Conservation (phyloP, 2,113 vertebrate genomes). For the Isurus oxyrinchus region DNA sequence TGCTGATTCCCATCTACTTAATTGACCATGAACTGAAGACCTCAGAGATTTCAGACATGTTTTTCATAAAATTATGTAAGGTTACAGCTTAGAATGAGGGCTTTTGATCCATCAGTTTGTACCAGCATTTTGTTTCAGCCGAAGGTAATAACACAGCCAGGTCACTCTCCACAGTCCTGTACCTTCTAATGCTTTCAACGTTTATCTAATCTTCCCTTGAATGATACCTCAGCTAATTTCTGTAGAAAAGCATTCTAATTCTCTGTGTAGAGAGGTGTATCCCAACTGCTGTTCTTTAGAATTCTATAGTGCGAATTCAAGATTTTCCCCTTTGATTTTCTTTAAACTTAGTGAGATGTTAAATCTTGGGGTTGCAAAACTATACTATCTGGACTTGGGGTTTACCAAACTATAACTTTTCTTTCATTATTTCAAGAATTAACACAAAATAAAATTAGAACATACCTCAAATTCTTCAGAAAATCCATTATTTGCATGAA, state of each 20-base stretch:
- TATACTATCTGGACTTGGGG: neutral
- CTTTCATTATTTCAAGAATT: constrained; percentile 43
- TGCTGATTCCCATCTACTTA: neutral
- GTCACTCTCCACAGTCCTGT: neutral
- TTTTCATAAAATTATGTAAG: neutral
- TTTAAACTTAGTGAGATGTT: constrained; percentile 38
- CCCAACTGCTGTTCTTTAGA: constrained; percentile 43
- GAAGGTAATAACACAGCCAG: constrained; percentile 42
- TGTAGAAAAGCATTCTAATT: neutral
- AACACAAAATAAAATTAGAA: neutral
- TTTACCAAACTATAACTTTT: constrained; percentile 41
- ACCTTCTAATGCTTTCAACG: neutral
- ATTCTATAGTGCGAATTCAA: constrained; percentile 41
- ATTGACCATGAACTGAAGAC: neutral
- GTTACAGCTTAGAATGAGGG: neutral
- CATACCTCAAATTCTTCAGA: constrained; percentile 89
- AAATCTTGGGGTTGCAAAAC: neutral
- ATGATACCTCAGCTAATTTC: neutral
- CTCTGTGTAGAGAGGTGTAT: neutral
- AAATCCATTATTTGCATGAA: constrained; percentile 80
- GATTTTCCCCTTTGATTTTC: constrained; percentile 42
- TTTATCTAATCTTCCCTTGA: neutral
- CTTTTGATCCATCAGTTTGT: neutral
- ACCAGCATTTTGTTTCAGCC: constrained; percentile 45
- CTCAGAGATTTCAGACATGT: neutral